These are phyloP conservation scores for Rhabdophis nuchalis DNA, from an alignment of 2,797 vertebrate species.

Conservation along the genomic window DNA sequence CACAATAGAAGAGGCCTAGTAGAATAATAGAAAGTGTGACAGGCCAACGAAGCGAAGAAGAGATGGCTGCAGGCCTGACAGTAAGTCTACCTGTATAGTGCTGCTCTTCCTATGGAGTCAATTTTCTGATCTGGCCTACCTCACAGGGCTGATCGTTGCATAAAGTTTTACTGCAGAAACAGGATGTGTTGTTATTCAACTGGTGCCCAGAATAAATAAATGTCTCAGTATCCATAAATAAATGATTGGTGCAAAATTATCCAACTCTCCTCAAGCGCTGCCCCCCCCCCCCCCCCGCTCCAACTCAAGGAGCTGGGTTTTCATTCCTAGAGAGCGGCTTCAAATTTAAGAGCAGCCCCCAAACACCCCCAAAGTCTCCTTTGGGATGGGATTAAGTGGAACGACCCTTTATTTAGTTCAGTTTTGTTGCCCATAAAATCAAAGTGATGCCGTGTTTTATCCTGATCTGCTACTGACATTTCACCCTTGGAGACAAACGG, in stretches of 20 bases:
- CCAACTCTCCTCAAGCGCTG: not conserved
- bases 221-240: not conserved
- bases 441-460: not conserved
- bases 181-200: not conserved
- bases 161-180: not conserved
- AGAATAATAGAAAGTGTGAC: too few relatives aligned
- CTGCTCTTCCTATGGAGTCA: not conserved
- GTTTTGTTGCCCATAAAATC: not conserved
- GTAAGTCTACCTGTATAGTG: not conserved
- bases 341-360: not conserved
- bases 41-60: too few relatives aligned
- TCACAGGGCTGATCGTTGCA: not conserved
- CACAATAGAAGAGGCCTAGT: too few relatives aligned
- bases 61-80: too few relatives aligned
- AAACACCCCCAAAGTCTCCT: not conserved
- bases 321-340: not conserved
- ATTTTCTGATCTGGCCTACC: not conserved
- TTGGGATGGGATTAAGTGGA: not conserved
- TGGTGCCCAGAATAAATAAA: not conserved
- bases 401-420: not conserved
- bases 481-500: not conserved
- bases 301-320: not conserved
- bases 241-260: not conserved
- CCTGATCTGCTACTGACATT: not conserved
- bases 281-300: too few relatives aligned